A percentile compares a stretch with the other conserved stretches of the same genome.
These are phyloP conservation scores for Anaspis maculata DNA, from an alignment of 2,888 invertebrate genomes.

Conservation along the genomic window DNA sequence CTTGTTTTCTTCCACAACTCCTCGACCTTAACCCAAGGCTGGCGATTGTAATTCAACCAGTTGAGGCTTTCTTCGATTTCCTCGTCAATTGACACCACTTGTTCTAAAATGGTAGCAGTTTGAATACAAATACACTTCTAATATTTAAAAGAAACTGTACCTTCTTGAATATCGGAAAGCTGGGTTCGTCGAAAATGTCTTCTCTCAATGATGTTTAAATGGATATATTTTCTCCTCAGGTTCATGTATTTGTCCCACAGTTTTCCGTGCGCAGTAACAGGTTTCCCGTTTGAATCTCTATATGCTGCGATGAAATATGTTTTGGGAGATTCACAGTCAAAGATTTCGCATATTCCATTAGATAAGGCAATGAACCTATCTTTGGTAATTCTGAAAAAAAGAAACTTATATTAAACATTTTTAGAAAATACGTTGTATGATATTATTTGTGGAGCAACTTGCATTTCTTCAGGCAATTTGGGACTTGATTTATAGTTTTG, in stretches of 20 bases:
- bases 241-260: slow-evolving; percentile 1
- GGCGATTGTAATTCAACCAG: neutral
- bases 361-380: neutral
- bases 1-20: neutral
- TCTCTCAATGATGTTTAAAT: neutral
- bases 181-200: too few species aligned
- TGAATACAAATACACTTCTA: too few species aligned
- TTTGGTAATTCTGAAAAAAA: neutral
- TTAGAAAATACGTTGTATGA: too few species aligned
- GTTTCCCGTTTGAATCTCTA: neutral
- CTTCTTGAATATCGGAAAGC: too few species aligned
- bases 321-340: neutral
- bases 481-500: too few species aligned
- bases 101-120: too few species aligned
- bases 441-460: too few species aligned
- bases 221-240: neutral
- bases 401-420: too few species aligned
- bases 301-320: neutral
- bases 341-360: neutral
- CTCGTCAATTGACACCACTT: too few species aligned
- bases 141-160: too few species aligned
- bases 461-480: too few species aligned
- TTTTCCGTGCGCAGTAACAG: neutral
- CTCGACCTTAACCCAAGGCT: neutral
- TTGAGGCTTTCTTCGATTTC: neutral